Evolutionary conservation across 2,888 invertebrate genomes (phyloP), one percentile per base, ranked within the genome.

Genomic region (Spatulosminthurus flaviceps): DNA sequence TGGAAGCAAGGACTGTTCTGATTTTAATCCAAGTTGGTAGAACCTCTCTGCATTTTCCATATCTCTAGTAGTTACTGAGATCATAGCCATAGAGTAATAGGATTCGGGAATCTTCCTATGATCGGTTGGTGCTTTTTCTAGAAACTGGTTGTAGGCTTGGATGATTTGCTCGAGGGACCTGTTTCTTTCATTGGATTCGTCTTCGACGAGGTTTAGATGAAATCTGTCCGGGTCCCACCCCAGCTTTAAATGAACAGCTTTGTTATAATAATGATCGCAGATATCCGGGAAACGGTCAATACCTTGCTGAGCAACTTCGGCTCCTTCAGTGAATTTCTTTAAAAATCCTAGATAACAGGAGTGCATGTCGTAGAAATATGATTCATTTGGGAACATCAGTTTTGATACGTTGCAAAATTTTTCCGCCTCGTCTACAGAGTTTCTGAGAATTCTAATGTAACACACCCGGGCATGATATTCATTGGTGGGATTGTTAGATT

Each of bases 81-180:
- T 29, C 11, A 16, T 11, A 9, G 41, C 29, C 24, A 34, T 34
- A 34, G 34, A 34, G 9, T 34, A 34, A 28, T 7, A 69, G 4
- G 26, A 69, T 28, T 69, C 26, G 5, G 69, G 69, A 24, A 69
- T 13, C 21, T 69, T 69, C 5, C 69, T 7, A 28, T 69, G 69
- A 69, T 69, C 69, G 4, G 2, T 69, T 5, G 69, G 69, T 5
- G 69, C 69, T 5, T 21, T 28, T n/a, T n/a, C n/a, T 7, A 69
- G 2, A 13, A 69, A 69, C 16, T 24, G 4, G 5, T 69, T 22
- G 26, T 69, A 69, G 7, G 26, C 69, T 22, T 16, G 16, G 22
- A 66, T 19, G 66, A 66, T 22, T 66, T 66, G 66, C 11, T 22
- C 19, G 21, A n/a, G n/a, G n/a, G n/a, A n/a, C 26, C 22, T 26